These are phyloP conservation scores for Pachycephus smyrnensis DNA, from an alignment of 2,888 invertebrate species.

Conservation along the genomic window DNA sequence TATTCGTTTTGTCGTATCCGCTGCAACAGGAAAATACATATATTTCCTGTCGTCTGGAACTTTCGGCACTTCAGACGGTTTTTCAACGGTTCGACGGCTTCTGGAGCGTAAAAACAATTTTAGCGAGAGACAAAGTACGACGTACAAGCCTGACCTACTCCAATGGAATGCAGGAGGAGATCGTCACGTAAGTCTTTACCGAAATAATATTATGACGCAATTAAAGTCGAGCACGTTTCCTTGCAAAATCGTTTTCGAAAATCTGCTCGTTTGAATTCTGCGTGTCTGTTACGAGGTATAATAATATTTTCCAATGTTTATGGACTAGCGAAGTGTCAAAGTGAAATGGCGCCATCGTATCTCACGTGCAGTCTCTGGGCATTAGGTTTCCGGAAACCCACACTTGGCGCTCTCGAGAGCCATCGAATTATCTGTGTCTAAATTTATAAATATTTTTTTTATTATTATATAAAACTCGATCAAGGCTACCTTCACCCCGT, in stretches of 20 bases:
- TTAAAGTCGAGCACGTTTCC: conserved; percentile 9
- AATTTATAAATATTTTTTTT: background rate
- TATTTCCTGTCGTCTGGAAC: background rate
- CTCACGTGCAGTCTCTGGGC: background rate
- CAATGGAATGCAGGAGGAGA: conserved; percentile 35
- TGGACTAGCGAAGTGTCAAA: background rate
- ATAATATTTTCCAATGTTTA: background rate
- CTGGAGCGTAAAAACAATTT: background rate
- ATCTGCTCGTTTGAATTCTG: background rate
- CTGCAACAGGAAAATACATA: background rate
- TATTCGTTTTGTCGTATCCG: background rate
- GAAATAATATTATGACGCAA: conserved; percentile 29
- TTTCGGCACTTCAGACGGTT: background rate
- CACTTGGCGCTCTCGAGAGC: background rate
- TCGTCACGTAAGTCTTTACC: conserved; percentile 36
- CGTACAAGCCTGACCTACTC: conserved; percentile 37
- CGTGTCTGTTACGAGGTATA: background rate
- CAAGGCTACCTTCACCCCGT: background rate
- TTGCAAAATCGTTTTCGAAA: background rate
- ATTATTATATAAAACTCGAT: background rate
- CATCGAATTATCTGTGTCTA: background rate
- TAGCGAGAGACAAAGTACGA: background rate
- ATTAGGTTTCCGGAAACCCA: background rate
- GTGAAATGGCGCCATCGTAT: background rate
- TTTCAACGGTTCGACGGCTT: background rate